These are phyloP conservation scores for Spheniscus humboldti DNA, from an alignment of 2,797 vertebrate species.

Conservation along the genomic window DNA sequence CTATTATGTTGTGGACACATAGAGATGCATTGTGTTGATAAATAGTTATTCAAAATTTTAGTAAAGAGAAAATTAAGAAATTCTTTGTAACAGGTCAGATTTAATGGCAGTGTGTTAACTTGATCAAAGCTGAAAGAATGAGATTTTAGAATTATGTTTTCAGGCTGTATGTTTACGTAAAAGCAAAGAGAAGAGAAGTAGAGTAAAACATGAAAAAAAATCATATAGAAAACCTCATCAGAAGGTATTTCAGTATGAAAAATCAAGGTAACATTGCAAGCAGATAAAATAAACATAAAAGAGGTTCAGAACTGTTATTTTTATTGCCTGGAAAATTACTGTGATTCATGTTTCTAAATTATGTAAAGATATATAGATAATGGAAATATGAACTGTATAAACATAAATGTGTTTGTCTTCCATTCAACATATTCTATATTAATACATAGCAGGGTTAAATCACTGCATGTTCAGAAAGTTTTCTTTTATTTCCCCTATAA, in stretches of 20 bases:
- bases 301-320: constrained; percentile 5
- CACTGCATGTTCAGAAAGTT: constrained; percentile 49
- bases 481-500: constrained; percentile 71
- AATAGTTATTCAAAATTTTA: neutral
- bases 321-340: constrained; percentile 60
- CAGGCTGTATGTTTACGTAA: neutral
- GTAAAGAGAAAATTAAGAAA: constrained; percentile 4
- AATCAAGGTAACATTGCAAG: constrained; percentile 42
- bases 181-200: constrained; percentile 5
- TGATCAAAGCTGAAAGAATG: neutral
- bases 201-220: neutral
- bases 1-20: neutral
- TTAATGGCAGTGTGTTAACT: neutral
- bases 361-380: constrained; percentile 62
- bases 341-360: constrained; percentile 67
- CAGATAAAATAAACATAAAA: constrained; percentile 28
- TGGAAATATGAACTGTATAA: constrained; percentile 55
- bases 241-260: constrained; percentile 40
- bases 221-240: neutral
- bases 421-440: constrained; percentile 50
- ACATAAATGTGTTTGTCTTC: constrained; percentile 54
- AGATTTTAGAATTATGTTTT: constrained; percentile 19
- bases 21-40: neutral
- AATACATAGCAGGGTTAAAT: constrained; percentile 68
- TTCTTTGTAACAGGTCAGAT: neutral